Percentiles rank a stretch among this genome's conserved stretches.
Evolutionary conservation across 2,797 vertebrate species (phyloP).

Genomic region (Myoxocephalus aenaeus): DNA sequence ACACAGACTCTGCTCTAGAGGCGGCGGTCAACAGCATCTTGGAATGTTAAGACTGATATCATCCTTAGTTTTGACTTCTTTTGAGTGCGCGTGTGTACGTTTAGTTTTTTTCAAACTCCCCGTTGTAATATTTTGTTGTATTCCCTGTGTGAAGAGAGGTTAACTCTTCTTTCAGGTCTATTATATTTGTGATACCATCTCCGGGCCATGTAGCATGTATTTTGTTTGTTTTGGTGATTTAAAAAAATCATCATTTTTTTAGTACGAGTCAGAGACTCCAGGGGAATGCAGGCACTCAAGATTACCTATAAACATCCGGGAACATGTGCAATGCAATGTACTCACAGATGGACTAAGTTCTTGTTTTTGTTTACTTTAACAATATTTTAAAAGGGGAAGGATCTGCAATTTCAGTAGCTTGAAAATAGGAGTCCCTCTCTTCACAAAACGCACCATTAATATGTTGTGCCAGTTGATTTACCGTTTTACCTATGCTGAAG

Average conservation of each 20-base stretch:
- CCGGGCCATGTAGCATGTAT: constrained; percentile 62
- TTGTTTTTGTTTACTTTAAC: constrained; percentile 34
- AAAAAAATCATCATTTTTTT: constrained; percentile 5
- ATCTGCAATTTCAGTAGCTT: constrained; percentile 16
- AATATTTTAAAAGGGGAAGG: constrained; percentile 32
- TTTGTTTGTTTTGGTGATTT: constrained; percentile 11
- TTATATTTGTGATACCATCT: constrained; percentile 46
- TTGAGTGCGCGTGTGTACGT: constrained; percentile 15
- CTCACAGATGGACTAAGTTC: constrained; percentile 30
- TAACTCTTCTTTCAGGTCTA: constrained; percentile 48
- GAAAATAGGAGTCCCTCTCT: constrained; percentile 67
- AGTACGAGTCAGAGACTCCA: constrained; percentile 8
- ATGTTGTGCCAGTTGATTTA: constrained; percentile 62
- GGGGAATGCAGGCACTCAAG: constrained; percentile 58
- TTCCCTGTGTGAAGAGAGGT: constrained; percentile 66
- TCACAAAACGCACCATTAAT: constrained; percentile 62
- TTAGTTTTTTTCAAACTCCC: constrained; percentile 29
- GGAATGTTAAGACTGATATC: constrained; percentile 90
- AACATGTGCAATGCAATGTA: constrained; percentile 71
- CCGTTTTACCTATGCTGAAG: constrained; percentile 56
- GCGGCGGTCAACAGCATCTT: constrained; percentile 99
- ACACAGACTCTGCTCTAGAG: constrained; percentile 98
- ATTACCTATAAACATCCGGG: constrained; percentile 65
- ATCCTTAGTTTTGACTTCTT: constrained; percentile 20
- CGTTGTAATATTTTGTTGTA: constrained; percentile 48